These are phyloP conservation scores for Rafetus swinhoei DNA, from an alignment of 2,113 vertebrate species.

Conservation along the genomic window DNA sequence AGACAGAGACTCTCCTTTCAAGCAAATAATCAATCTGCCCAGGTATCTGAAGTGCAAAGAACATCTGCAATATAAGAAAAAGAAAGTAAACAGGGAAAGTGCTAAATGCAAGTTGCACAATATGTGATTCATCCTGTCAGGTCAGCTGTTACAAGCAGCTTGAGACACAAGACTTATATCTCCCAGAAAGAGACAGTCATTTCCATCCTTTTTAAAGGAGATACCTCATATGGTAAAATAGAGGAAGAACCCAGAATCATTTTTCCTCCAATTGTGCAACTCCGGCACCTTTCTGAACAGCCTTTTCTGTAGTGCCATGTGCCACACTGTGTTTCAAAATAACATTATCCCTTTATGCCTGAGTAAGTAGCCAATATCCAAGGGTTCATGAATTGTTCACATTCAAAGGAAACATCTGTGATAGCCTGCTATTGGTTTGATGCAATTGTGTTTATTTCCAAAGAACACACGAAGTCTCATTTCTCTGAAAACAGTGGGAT, in stretches of 20 bases:
- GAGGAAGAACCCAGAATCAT: neutral
- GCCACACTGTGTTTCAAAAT: neutral
- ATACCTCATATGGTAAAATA: neutral
- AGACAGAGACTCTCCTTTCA: neutral
- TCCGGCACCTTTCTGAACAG: neutral
- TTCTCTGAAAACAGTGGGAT: neutral
- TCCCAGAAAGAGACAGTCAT: neutral
- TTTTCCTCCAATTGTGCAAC: neutral
- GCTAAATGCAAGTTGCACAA: neutral
- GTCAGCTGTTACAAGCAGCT: neutral
- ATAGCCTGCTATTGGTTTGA: neutral
- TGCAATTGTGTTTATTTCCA: neutral
- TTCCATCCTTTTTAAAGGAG: neutral
- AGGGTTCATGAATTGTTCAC: neutral
- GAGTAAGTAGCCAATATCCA: neutral
- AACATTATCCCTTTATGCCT: neutral
- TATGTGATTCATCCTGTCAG: neutral
- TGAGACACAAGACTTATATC: neutral
- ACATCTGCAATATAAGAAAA: neutral
- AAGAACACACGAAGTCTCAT: neutral
- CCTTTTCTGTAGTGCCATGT: neutral
- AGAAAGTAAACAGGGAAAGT: neutral
- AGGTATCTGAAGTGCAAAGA: neutral
- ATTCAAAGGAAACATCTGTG: neutral
- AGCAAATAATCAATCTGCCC: neutral